Conservation (phyloP, 2,888 invertebrate genomes). For the Amaurobius ferox region DNA sequence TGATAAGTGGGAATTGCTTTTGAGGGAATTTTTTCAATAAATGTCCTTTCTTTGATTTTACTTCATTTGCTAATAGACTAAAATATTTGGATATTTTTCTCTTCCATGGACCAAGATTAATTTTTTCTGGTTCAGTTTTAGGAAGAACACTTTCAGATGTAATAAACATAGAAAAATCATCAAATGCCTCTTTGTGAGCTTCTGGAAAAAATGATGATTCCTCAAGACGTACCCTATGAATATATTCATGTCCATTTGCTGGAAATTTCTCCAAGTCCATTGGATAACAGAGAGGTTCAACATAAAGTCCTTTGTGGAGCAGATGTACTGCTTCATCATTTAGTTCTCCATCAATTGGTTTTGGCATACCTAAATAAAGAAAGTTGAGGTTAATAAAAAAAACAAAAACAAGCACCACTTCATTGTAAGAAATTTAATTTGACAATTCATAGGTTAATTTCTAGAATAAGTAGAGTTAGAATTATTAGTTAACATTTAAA, state of each 20-base stretch:
- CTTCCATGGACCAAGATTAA: not conserved
- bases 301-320: not conserved
- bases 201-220: not conserved
- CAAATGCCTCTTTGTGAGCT: too few relatives aligned
- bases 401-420: too few relatives aligned
- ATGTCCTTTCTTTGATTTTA: not conserved
- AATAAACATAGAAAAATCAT: not conserved
- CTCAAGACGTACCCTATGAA: slow-evolving; percentile 7
- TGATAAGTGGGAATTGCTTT: not conserved
- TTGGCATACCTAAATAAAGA: not conserved
- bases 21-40: slow-evolving; percentile 13
- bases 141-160: not conserved
- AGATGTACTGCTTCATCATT: not conserved
- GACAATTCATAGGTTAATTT: too few relatives aligned
- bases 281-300: not conserved
- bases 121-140: not conserved
- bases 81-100: not conserved
- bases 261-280: not conserved
- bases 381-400: too few relatives aligned
- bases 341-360: not conserved
- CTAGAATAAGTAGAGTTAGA: too few relatives aligned
- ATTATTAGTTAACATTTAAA: too few relatives aligned
- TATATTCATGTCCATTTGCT: slow-evolving; percentile 22
- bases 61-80: not conserved
- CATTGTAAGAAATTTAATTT: too few relatives aligned